Evolutionary conservation across 2,888 invertebrate species (phyloP).

Genomic region (Rhorus exstirpatorius): DNA sequence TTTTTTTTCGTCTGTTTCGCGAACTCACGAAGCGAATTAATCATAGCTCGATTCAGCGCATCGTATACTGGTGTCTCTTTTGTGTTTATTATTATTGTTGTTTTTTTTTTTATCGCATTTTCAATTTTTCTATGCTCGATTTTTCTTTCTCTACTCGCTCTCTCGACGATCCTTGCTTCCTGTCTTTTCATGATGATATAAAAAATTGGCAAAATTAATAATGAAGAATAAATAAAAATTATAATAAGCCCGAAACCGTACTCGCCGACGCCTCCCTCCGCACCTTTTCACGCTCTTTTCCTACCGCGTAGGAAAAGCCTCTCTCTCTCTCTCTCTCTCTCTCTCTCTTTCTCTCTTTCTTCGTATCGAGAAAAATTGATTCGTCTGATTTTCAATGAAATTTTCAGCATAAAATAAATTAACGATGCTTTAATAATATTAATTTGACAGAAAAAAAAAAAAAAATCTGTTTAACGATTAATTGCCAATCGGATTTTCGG

Average conservation of each 20-base stretch:
- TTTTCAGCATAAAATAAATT: neutral
- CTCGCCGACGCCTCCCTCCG: conserved; percentile 49
- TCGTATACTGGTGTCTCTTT: conserved; percentile 64
- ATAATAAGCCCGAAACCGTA: conserved; percentile 38
- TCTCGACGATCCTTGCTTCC: conserved; percentile 69
- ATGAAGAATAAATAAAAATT: conserved; percentile 8
- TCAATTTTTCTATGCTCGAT: conserved; percentile 24
- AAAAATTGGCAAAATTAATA: conserved; percentile 34
- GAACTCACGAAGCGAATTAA: conserved; percentile 30
- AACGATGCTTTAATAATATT: too few species aligned
- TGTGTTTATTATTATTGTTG: conserved; percentile 50
- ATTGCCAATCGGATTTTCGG: too few species aligned
- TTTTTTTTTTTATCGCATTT: conserved; percentile 25
- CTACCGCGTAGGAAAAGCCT: too few species aligned
- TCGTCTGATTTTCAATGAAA: neutral
- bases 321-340: too few species aligned
- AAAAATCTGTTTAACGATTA: too few species aligned
- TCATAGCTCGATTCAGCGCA: conserved; percentile 55
- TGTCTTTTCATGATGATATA: conserved; percentile 48
- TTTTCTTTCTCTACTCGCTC: conserved; percentile 64
- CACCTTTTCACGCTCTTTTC: conserved; percentile 51
- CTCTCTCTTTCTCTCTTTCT: too few species aligned
- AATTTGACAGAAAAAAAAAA: neutral
- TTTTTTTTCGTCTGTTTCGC: neutral
- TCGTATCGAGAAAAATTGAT: conserved; percentile 42